Evolutionary conservation across 1,140 invertebrate species (phyloP), one percentile per base, ranked within the genome.

Genomic region (Parapsyche elsis): DNA sequence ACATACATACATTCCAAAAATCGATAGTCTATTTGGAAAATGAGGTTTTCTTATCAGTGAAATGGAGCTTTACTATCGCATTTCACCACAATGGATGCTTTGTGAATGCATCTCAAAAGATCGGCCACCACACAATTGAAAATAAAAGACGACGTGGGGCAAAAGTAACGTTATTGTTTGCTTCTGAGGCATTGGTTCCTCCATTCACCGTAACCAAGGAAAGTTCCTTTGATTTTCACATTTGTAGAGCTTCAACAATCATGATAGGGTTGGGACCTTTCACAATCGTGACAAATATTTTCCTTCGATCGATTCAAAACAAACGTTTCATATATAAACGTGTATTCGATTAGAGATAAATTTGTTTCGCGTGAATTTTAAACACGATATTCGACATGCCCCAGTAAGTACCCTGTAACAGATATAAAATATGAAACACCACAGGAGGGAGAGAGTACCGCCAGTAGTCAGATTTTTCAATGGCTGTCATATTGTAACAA

Each of bases 41-140:
- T 80, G 79, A 83, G 79, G 71, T 83, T 83, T 81, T 67, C 81
- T 83, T 83, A 83, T 83, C 81, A 83, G 71, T 71, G 81, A 83
- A 83, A 83, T 83, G 81, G 81, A 83, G 79, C 81, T 76, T 79
- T 57, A 45, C 76, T 71, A 83, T 83, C 81, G 79, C 79, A 79
- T 79, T 80, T 79, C 45, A 67, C 71, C 23, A 83, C 81, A 83
- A 83, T 83, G 71, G 53, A 77, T n/a, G n/a, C 71, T 81, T 81
- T 80, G 76, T 79, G 75, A 45, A 57, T 76, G 46, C 64, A 57
- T 26, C 59, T 82, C 79, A 82, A 80, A 79, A 80, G 81, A 71
- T 61, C 61, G 53, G 45, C 78, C 81, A 64, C 78, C 76, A 59
- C 75, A 79, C 78, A 79, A 82, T 82, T 45, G 78, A 71, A 82